These are phyloP conservation scores for Pseudoatta argentina DNA, from an alignment of 1,140 invertebrate genomes.

Conservation along the genomic window DNA sequence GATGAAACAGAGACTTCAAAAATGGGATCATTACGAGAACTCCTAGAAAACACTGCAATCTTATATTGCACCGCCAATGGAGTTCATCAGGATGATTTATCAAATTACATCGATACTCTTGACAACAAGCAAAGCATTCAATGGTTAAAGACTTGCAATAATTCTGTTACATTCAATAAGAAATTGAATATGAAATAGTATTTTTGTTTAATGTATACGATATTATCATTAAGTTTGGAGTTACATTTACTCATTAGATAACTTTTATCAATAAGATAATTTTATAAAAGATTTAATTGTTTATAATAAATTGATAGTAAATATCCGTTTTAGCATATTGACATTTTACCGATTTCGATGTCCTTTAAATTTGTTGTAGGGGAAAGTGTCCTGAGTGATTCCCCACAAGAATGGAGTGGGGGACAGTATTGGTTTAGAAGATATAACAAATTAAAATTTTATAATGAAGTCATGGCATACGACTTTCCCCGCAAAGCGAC, in stretches of 20 bases:
- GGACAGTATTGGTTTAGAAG: too few species aligned
- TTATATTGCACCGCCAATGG: slow-evolving; percentile 80
- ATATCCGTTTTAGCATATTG: too few species aligned
- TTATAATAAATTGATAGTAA: slow-evolving; percentile 3
- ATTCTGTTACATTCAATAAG: slow-evolving; percentile 17
- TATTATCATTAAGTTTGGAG: slow-evolving; percentile 7
- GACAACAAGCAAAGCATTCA: slow-evolving; percentile 75
- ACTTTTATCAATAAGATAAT: background rate
- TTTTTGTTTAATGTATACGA: slow-evolving; percentile 13
- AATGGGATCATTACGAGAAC: slow-evolving; percentile 73
- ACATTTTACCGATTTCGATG: too few species aligned
- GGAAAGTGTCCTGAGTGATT: too few species aligned
- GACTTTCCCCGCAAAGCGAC: too few species aligned
- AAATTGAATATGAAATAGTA: slow-evolving; percentile 5
- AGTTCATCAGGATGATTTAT: slow-evolving; percentile 79
- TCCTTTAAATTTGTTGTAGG: too few species aligned
- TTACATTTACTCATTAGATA: background rate
- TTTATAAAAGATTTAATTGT: background rate
- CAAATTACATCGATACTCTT: slow-evolving; percentile 79
- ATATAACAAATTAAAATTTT: too few species aligned
- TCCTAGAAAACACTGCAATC: slow-evolving; percentile 79
- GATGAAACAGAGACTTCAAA: slow-evolving; percentile 19
- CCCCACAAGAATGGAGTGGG: too few species aligned
- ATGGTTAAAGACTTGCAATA: slow-evolving; percentile 74
- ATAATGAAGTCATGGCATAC: too few species aligned